These are phyloP conservation scores for Lathronympha strigana DNA, from an alignment of 2,888 invertebrate species.

Conservation along the genomic window DNA sequence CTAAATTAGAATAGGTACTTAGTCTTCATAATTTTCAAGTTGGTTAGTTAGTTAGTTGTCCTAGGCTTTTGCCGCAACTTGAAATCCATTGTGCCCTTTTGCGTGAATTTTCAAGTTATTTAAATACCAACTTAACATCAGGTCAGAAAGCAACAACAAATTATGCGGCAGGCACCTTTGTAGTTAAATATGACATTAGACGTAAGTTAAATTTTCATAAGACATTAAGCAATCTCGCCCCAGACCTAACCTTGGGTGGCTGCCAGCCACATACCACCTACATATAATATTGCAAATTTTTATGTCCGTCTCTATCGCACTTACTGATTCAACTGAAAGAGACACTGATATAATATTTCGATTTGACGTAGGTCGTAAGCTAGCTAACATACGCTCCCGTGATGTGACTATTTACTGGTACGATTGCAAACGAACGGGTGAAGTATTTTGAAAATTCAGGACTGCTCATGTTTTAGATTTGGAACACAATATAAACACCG, in stretches of 20 bases:
- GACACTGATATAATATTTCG: too few relatives aligned
- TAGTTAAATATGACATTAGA: constrained; percentile 21
- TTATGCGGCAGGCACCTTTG: background rate
- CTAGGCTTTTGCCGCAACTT: too few relatives aligned
- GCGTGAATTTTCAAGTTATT: background rate
- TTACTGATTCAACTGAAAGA: too few relatives aligned
- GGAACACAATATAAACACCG: background rate
- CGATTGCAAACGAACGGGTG: constrained; percentile 15
- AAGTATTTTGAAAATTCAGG: constrained; percentile 3
- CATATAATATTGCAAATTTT: too few relatives aligned
- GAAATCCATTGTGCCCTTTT: background rate
- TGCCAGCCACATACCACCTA: constrained; percentile 34
- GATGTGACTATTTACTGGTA: constrained; percentile 23
- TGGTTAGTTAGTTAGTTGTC: too few relatives aligned
- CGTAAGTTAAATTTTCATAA: constrained; percentile 38
- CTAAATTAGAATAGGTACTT: too few relatives aligned
- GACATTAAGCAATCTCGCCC: constrained; percentile 40
- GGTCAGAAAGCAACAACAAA: background rate
- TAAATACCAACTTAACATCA: background rate
- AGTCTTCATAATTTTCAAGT: too few relatives aligned
- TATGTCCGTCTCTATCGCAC: too few relatives aligned
- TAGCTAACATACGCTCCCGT: constrained; percentile 34
- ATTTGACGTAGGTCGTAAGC: too few relatives aligned
- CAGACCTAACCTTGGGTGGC: constrained; percentile 35
- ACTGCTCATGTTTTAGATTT: background rate